Percentiles rank a stretch among this genome's conserved stretches.
phyloP scores from a whole-genome alignment of 2,888 invertebrate species.

The Callyntrura guangdongensis region DNA sequence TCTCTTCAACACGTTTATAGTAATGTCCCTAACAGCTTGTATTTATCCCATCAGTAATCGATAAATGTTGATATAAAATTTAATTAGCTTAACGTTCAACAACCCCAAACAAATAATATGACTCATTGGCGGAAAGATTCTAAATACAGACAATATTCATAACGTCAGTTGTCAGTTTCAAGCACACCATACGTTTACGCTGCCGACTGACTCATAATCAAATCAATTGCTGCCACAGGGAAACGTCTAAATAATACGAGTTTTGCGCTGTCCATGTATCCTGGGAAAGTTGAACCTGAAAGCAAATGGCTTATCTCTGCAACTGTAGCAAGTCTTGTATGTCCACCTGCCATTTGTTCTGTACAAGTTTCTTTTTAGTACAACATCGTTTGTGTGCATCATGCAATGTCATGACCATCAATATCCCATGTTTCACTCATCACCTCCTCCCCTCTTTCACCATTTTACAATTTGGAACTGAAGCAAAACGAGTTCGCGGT shows the following conservation, averaged over 20 bases:
- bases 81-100: background rate
- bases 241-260: background rate
- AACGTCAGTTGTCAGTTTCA: background rate
- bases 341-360: background rate
- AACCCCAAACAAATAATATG: slow-evolving; percentile 6
- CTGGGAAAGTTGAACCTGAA: slow-evolving; percentile 47
- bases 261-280: background rate
- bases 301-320: slow-evolving; percentile 30
- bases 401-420: slow-evolving; percentile 43
- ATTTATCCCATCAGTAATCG: background rate
- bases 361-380: background rate
- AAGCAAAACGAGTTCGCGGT: background rate
- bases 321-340: background rate
- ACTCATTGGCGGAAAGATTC: background rate
- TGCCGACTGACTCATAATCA: slow-evolving; percentile 43
- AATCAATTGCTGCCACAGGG: background rate
- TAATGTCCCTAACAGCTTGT: background rate
- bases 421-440: slow-evolving; percentile 43
- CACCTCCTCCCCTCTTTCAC: slow-evolving; percentile 36
- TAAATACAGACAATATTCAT: background rate
- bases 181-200: background rate
- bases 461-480: background rate
- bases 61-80: background rate
- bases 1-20: background rate
- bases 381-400: background rate